Evolutionary conservation across 2,113 vertebrate genomes (phyloP).

Genomic region (Larimichthys crocea): DNA sequence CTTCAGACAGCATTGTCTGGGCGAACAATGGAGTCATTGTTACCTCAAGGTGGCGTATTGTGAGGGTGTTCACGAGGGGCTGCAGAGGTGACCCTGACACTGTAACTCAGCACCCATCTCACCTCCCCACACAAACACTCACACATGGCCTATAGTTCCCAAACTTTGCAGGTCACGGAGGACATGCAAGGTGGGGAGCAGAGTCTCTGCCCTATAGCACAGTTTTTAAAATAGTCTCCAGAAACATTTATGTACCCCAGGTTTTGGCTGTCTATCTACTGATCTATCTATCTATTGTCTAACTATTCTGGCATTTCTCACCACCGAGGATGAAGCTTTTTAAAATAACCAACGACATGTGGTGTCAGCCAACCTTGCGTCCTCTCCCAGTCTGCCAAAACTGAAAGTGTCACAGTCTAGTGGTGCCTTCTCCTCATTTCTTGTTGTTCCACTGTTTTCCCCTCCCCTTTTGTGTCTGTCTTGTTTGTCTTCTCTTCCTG

Average conservation of each 20-base stretch:
- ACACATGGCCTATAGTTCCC: conserved; percentile 12
- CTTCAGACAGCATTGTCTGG: conserved; percentile 78
- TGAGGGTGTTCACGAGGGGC: conserved; percentile 64
- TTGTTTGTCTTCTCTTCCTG: too few relatives aligned
- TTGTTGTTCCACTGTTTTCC: too few relatives aligned
- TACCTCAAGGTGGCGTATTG: conserved; percentile 80
- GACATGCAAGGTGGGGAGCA: conserved; percentile 39
- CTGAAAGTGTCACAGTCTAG: too few relatives aligned
- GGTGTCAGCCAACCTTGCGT: neutral
- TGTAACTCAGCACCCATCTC: conserved; percentile 59
- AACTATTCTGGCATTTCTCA: neutral
- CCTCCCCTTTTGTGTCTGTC: too few relatives aligned
- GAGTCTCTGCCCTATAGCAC: neutral
- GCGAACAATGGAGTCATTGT: conserved; percentile 79
- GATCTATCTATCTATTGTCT: too few relatives aligned
- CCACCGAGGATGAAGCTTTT: neutral
- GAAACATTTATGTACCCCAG: too few relatives aligned
- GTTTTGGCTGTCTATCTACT: too few relatives aligned
- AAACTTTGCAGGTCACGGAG: conserved; percentile 59
- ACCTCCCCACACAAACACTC: conserved; percentile 24
- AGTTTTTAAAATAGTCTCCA: neutral
- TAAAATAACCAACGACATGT: neutral
- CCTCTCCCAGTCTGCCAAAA: too few relatives aligned
- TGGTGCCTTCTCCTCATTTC: too few relatives aligned
- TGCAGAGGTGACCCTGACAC: conserved; percentile 76